phyloP scores from a whole-genome alignment of 2,888 invertebrate genomes.

The Nemurella pictetii region DNA sequence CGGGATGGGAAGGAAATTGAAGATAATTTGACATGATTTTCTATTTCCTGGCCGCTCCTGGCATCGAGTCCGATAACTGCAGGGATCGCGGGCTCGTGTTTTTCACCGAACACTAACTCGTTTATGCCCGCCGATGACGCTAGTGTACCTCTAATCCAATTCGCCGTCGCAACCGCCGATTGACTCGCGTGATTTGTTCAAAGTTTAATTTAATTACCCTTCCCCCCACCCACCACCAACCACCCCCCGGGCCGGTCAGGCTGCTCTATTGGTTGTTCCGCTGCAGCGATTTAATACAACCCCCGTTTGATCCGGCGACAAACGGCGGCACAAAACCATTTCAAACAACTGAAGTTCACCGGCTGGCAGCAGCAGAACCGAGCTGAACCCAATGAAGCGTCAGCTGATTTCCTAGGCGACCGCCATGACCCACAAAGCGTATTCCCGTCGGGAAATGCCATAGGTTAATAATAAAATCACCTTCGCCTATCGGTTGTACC shows the following conservation, averaged over 20 bases:
- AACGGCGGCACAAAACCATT: no score
- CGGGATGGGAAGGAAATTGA: no score
- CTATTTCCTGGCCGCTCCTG: not conserved
- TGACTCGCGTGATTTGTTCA: no score
- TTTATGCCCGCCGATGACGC: no score
- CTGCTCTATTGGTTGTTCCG: not conserved
- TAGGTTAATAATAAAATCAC: not conserved
- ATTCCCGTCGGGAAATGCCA: no score
- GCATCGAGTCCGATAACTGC: not conserved
- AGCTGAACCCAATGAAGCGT: not conserved
- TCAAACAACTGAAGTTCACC: no score
- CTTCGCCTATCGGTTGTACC: not conserved
- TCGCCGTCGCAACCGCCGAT: no score
- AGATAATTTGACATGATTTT: not conserved
- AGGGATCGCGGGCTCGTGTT: not conserved
- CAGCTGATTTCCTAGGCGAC: not conserved
- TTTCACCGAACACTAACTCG: not conserved
- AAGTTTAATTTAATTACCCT: not conserved
- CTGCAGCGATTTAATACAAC: not conserved
- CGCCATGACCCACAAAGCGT: no score
- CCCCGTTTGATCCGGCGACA: not conserved
- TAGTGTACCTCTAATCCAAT: no score
- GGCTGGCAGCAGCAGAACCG: not conserved
- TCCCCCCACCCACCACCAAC: no score
- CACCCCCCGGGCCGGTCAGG: no score